Percentiles rank a stretch among this genome's conserved stretches.
Conservation (phyloP, 2,797 vertebrate genomes). For the Huso huso region DNA sequence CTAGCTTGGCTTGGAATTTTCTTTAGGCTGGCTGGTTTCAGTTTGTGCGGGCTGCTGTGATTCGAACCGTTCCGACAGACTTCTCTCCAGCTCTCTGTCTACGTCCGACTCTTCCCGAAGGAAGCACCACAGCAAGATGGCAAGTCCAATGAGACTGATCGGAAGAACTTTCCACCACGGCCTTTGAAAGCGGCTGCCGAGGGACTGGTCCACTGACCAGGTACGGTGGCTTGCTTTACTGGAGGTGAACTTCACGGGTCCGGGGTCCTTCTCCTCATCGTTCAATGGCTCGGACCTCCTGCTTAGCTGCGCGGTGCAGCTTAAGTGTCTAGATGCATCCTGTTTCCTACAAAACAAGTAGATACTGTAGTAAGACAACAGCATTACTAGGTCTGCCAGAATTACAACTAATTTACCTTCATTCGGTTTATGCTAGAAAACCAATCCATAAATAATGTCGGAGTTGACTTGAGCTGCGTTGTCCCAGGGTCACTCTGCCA, state of each 20-base stretch:
- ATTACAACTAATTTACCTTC: too few relatives aligned
- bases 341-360: conserved; percentile 11
- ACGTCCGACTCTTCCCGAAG: conserved; percentile 44
- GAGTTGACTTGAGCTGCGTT: too few relatives aligned
- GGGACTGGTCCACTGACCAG: conserved; percentile 61
- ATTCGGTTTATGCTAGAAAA: too few relatives aligned
- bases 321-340: conserved; percentile 21
- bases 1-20: too few relatives aligned
- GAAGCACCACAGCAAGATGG: conserved; percentile 63
- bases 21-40: too few relatives aligned
- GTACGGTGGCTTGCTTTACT: conserved; percentile 62
- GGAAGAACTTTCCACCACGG: conserved; percentile 70
- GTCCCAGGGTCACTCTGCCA: too few relatives aligned
- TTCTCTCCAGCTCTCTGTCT: conserved; percentile 46
- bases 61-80: conserved; percentile 39
- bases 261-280: conserved; percentile 7
- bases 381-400: too few relatives aligned
- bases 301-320: conserved; percentile 25
- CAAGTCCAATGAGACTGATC: conserved; percentile 35
- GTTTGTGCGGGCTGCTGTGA: too few relatives aligned
- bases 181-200: conserved; percentile 52
- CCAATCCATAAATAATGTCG: too few relatives aligned
- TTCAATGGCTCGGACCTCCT: conserved; percentile 19
- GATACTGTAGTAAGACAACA: neutral
- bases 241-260: conserved; percentile 65